phyloP scores from a whole-genome alignment of 1,140 invertebrate genomes.

The Drosophila navojoa region DNA sequence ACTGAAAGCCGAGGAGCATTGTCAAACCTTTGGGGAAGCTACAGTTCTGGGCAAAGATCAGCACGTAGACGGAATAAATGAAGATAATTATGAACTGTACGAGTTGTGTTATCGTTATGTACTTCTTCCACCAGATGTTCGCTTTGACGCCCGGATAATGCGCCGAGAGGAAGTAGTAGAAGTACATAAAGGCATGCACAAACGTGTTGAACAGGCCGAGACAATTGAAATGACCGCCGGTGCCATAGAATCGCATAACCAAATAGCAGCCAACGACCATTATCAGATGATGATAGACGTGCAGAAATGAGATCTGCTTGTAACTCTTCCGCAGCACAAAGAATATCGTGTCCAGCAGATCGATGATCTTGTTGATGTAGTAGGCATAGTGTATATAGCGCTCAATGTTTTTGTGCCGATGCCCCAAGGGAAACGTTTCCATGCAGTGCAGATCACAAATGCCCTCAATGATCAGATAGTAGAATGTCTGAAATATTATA shows the following conservation, averaged over 20 bases:
- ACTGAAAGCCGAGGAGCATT: slow-evolving; percentile 86
- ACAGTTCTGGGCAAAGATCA: slow-evolving; percentile 88
- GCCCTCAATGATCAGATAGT: slow-evolving; percentile 43
- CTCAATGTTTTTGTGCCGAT: slow-evolving; percentile 52
- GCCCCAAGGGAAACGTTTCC: slow-evolving; percentile 52
- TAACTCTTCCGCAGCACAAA: slow-evolving; percentile 94
- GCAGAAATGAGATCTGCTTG: slow-evolving; percentile 92
- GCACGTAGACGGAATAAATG: slow-evolving; percentile 86
- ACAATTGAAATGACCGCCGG: slow-evolving; percentile 89
- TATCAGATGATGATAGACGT: slow-evolving; percentile 93
- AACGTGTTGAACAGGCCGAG: slow-evolving; percentile 90
- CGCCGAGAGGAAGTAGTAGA: slow-evolving; percentile 89
- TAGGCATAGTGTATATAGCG: slow-evolving; percentile 50
- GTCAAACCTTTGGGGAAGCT: slow-evolving; percentile 87
- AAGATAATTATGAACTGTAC: slow-evolving; percentile 90
- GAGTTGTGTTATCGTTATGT: slow-evolving; percentile 91
- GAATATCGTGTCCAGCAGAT: slow-evolving; percentile 91
- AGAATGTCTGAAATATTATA: slow-evolving; percentile 44
- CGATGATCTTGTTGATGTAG: slow-evolving; percentile 82
- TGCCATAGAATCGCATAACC: slow-evolving; percentile 47
- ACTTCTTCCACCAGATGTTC: slow-evolving; percentile 93
- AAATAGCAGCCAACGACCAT: slow-evolving; percentile 33
- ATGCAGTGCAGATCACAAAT: slow-evolving; percentile 61
- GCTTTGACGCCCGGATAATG: slow-evolving; percentile 87
- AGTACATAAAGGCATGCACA: slow-evolving; percentile 92